Percentiles rank a stretch among this genome's conserved stretches.
These are phyloP conservation scores for Melitaea athalia DNA, from an alignment of 2,888 invertebrate species.

Conservation along the genomic window DNA sequence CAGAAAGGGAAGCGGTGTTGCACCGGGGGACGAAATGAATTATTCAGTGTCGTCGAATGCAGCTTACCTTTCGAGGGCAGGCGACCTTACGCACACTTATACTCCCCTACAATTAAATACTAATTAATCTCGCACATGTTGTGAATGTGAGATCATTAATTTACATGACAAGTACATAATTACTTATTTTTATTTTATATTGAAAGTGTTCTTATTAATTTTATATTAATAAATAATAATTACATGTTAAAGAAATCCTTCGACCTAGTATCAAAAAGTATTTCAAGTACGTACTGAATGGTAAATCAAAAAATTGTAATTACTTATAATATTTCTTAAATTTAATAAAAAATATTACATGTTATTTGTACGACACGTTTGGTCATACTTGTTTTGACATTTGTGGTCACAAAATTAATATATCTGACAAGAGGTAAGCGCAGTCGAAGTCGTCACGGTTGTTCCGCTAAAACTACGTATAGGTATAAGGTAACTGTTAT, in stretches of 20 bases:
- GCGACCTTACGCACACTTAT: slow-evolving; percentile 28
- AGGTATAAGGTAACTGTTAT: no score
- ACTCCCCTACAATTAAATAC: slow-evolving; percentile 26
- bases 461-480: no score
- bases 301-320: no score
- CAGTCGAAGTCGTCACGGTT: no score
- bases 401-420: background rate
- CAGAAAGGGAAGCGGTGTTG: slow-evolving; percentile 38
- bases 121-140: slow-evolving; percentile 5
- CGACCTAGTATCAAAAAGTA: background rate
- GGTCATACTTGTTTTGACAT: no score
- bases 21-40: slow-evolving; percentile 63
- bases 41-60: slow-evolving; percentile 67
- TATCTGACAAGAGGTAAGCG: background rate
- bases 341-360: no score
- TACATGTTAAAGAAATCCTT: background rate
- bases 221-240: background rate
- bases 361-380: no score
- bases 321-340: no score
- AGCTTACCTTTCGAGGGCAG: slow-evolving; percentile 40
- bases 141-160: background rate
- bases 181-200: no score
- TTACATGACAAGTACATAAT: background rate
- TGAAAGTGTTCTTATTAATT: no score
- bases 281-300: no score